Evolutionary conservation across 2,797 vertebrate genomes (phyloP).

Genomic region (Lophius americanus): DNA sequence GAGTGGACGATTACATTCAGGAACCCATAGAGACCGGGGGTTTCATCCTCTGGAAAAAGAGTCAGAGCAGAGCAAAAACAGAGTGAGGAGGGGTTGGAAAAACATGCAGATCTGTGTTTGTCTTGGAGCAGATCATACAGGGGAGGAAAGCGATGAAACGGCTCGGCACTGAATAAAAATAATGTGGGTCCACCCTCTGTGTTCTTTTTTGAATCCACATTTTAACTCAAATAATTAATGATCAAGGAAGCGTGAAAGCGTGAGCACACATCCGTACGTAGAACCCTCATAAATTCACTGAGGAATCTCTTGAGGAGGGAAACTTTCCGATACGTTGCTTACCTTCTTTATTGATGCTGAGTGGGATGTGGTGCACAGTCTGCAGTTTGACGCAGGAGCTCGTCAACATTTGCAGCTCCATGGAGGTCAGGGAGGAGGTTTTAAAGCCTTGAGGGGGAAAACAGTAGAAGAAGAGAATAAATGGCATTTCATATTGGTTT

Average conservation of each 20-base stretch:
- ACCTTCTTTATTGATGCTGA: constrained; percentile 97
- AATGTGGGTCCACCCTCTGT: constrained; percentile 20
- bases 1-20: constrained; percentile 98
- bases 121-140: constrained; percentile 49
- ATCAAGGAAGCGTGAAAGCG: neutral
- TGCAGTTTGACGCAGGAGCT: constrained; percentile 97
- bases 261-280: neutral
- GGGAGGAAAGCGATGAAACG: constrained; percentile 34
- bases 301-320: too few species aligned
- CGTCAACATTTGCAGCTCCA: constrained; percentile 98
- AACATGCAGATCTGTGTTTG: constrained; percentile 55
- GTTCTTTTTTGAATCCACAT: constrained; percentile 3
- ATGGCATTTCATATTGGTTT: neutral
- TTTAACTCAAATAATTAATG: constrained; percentile 22
- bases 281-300: neutral
- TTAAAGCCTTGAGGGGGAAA: constrained; percentile 85
- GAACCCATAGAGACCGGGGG: constrained; percentile 93
- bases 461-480: constrained; percentile 12
- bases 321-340: neutral
- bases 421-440: constrained; percentile 90
- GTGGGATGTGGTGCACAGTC: constrained; percentile 95
- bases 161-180: constrained; percentile 10
- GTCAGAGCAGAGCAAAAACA: constrained; percentile 24
- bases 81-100: constrained; percentile 49
- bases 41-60: constrained; percentile 91